These are phyloP conservation scores for Callimico goeldii DNA, from an alignment of 2,797 vertebrate genomes.

Conservation along the genomic window DNA sequence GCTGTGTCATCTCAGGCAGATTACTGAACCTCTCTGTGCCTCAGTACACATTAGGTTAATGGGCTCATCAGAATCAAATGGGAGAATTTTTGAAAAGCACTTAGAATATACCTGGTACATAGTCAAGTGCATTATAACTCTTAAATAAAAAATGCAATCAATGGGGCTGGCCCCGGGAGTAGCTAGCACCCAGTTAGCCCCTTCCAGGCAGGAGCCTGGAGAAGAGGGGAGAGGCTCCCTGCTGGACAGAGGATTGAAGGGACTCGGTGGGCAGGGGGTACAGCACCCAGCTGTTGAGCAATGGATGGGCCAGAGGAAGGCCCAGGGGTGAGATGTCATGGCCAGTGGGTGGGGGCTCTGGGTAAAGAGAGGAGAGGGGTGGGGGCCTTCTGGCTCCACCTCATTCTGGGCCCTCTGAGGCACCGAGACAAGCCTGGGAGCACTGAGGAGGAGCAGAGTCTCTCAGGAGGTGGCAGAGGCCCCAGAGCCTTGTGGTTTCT, in stretches of 20 bases:
- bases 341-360: background rate
- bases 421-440: background rate
- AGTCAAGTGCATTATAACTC: background rate
- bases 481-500: background rate
- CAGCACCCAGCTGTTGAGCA: background rate
- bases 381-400: background rate
- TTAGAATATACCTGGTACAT: background rate
- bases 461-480: background rate
- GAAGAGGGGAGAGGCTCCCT: background rate
- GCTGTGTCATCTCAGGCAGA: background rate
- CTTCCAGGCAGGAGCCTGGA: background rate
- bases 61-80: background rate
- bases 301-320: background rate
- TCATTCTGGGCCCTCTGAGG: background rate
- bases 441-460: background rate
- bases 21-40: background rate
- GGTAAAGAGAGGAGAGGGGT: background rate
- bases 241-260: background rate
- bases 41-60: background rate
- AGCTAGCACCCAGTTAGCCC: background rate
- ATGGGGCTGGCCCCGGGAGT: background rate
- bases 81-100: background rate
- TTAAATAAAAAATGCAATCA: background rate
- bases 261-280: background rate
- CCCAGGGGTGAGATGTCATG: background rate